A percentile compares a stretch with the other conserved stretches of the same genome.
phyloP scores from a whole-genome alignment of 2,113 vertebrate genomes.

The Hemichromis elongatus region DNA sequence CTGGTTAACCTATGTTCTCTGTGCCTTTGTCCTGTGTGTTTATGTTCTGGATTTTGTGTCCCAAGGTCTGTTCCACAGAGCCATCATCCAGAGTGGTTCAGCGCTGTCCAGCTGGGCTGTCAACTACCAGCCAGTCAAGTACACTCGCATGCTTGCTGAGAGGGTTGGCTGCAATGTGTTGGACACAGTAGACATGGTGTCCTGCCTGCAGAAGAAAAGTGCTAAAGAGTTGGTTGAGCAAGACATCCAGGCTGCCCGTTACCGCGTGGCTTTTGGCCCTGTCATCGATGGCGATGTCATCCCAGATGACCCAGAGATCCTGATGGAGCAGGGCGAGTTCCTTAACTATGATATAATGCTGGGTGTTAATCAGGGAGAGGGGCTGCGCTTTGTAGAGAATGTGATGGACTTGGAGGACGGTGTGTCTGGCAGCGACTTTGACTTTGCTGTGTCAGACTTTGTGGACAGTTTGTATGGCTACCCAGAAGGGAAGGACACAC shows the following conservation, averaged over 20 bases:
- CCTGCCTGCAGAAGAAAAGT: slow-evolving; percentile 92
- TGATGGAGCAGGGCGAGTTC: slow-evolving; percentile 99
- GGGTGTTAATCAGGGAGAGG: slow-evolving; percentile 97
- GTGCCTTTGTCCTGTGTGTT: slow-evolving; percentile 15
- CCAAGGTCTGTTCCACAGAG: slow-evolving; percentile 95
- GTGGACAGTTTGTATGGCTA: slow-evolving; percentile 98
- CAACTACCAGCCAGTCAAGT: slow-evolving; percentile 97
- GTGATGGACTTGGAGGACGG: slow-evolving; percentile 95
- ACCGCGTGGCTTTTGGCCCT: slow-evolving; percentile 95
- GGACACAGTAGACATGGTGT: slow-evolving; percentile 95
- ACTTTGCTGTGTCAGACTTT: slow-evolving; percentile 96
- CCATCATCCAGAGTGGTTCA: slow-evolving; percentile 96
- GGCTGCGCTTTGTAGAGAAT: slow-evolving; percentile 95
- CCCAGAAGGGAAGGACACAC: slow-evolving; percentile 94
- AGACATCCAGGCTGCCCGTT: slow-evolving; percentile 94
- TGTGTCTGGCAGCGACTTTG: slow-evolving; percentile 94
- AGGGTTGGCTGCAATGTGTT: slow-evolving; percentile 96
- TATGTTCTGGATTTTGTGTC: slow-evolving; percentile 18
- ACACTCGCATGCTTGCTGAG: slow-evolving; percentile 93
- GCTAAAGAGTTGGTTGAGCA: slow-evolving; percentile 96
- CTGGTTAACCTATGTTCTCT: background rate
- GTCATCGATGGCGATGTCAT: slow-evolving; percentile 98
- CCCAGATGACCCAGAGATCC: slow-evolving; percentile 95
- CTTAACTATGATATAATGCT: slow-evolving; percentile 99
- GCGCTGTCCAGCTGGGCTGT: slow-evolving; percentile 98